Conservation (phyloP, 2,113 vertebrate genomes). For the Pituophis catenifer region DNA sequence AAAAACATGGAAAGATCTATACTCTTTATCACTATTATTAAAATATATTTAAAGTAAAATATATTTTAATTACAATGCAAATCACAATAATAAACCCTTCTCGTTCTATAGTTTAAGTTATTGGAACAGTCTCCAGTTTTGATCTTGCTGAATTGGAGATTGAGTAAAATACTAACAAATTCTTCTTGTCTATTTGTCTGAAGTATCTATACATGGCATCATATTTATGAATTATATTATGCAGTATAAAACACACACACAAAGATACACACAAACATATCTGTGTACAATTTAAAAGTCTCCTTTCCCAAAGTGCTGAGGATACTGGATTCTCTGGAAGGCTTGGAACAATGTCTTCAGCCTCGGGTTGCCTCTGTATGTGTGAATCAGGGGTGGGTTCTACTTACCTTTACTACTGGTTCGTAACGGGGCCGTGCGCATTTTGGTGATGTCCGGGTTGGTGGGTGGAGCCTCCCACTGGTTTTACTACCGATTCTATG, state of each 20-base stretch:
- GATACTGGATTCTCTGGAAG: background rate
- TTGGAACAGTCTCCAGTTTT: background rate
- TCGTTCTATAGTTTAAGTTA: background rate
- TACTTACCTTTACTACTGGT: too few relatives aligned
- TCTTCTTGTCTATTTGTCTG: background rate
- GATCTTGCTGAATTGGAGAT: background rate
- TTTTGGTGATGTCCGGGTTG: too few relatives aligned
- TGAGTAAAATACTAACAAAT: background rate
- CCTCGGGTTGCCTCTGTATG: background rate
- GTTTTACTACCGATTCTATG: too few relatives aligned
- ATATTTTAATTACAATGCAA: background rate
- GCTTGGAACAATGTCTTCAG: background rate
- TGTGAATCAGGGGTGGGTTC: background rate
- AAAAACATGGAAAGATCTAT: background rate
- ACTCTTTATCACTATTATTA: constrained; percentile 12
- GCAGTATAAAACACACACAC: background rate
- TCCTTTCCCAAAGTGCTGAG: background rate
- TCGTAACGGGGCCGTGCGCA: too few relatives aligned
- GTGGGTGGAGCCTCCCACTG: too few relatives aligned
- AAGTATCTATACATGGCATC: background rate
- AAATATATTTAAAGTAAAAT: constrained; percentile 6
- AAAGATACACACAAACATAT: background rate
- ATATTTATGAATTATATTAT: background rate
- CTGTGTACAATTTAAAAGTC: background rate
- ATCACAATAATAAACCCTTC: background rate